Evolutionary conservation across 2,113 vertebrate genomes (phyloP), one percentile per base, ranked within the genome.

Genomic region (Centrocercus urophasianus): DNA sequence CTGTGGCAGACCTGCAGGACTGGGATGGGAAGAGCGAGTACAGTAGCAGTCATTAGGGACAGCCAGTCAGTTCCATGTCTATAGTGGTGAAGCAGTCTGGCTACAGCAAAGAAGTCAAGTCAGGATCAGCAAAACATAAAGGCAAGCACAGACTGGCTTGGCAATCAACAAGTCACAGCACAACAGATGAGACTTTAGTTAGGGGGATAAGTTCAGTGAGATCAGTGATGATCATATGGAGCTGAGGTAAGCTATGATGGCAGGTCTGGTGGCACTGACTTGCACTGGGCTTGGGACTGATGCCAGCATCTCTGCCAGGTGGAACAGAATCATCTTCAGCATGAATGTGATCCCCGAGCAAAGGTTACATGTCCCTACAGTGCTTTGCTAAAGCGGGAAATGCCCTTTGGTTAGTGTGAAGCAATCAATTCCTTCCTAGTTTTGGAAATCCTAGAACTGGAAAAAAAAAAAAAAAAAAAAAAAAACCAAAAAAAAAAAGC

Each of bases 111-210:
- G 45, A 70, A 83, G 42, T 13, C 36, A 50, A 8, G 45, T n/a
- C 3, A 2, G 64, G 32, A 56, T 13, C 47, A 78, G 38, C 40
- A 32, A 40, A 20, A 15, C 5, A 8, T 0, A 2, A 76, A 36
- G 30, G 15, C 30, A 59, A 54, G 69, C 15, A 5, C 11, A 34
- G 75, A 22, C 13, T 72, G 56, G 18, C 56, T 32, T 59, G 30
- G 32, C 19, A 11, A 19, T 59, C 56, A 59, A 6, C 12, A 19
- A 57, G 56, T 59, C 56, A n/a, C 32, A 59, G 56, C 19, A 7
- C 18, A 8, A n/a, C 59, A 61, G 59, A 65, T 42, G 30, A 61
- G 56, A 63, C 59, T 43, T 43, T 34, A 65, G 66, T 59, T 50
- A 34, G 34, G 52, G 61, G 72, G 42, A 60, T 66, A 34, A 73